Base-by-base conservation (phyloP, 2,113 vertebrate genomes). In the Catharus bicknelli region DNA sequence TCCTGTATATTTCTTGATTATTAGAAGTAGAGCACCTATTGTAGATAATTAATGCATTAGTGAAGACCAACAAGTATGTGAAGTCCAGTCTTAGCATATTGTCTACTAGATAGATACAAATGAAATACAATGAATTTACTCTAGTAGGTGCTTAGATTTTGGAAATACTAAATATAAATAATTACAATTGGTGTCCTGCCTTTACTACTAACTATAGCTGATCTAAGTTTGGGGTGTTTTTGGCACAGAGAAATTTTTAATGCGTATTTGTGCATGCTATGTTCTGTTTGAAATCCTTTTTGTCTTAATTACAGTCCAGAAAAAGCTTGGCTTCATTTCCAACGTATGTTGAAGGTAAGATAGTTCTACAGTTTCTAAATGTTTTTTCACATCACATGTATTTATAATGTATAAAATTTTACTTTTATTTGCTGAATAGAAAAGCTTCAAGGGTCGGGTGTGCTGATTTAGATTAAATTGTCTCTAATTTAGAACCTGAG, bases 301-400 rank as follows among this genome's bases (percentile, higher is more conserved):
- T 98, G 81, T 98, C 95, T 98, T 98, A 83, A 95, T 98, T 97
- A 93, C 97, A 99, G 99, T 98, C 98, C 96, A 98, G 98, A 96
- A 99, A 98, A 98, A 99, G 98, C 95, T 98, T 99, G 96, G 98
- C 99, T 75, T 99, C 99, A 43, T 99, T 99, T 96, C 99, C 99
- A 83, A 99, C 99, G 25, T 99, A 99, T 84, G 99, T 99, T 94
- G 99, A 99, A 99, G 99, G 99, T 99, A 97, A 99, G 99, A 95
- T 70, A 80, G 30, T 80, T 94, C 53, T 87, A 53, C 70, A 66
- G 66, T 94, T 88, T 86, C 38, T 88, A 34, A 64, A 83, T 83
- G 10, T 47, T 83, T 74, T 85, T 74, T 45, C 5, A 2, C 63
- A 29, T 58, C 0, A 61, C 7, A 3, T 36, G 1, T 48, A 30